phyloP scores from a whole-genome alignment of 2,888 invertebrate species.

The Ctenicera cuprea region DNA sequence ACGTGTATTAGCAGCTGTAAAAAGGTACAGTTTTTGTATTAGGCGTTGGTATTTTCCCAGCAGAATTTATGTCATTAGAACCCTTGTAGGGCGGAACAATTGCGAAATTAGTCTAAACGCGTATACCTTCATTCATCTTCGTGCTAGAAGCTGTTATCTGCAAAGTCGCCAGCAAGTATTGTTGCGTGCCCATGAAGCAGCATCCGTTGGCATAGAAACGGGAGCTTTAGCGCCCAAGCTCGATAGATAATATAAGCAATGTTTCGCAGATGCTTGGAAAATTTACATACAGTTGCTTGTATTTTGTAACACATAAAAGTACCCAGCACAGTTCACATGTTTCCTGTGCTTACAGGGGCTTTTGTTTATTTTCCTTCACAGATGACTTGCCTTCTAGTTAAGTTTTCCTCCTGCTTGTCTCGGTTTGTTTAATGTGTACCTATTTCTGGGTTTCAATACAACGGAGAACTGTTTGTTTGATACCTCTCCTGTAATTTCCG shows the following conservation, averaged over 20 bases:
- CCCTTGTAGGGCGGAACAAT: constrained; percentile 4
- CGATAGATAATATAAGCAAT: constrained; percentile 42
- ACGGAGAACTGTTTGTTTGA: constrained; percentile 34
- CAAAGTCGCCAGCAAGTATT: constrained; percentile 27
- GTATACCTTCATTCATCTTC: constrained; percentile 26
- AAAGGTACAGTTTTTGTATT: no score
- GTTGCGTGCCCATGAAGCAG: constrained; percentile 21
- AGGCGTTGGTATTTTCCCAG: background rate
- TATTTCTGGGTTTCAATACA: constrained; percentile 39
- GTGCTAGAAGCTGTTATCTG: constrained; percentile 25
- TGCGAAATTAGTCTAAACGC: constrained; percentile 17
- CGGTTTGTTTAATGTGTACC: constrained; percentile 39
- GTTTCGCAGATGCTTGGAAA: constrained; percentile 42
- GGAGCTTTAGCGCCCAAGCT: constrained; percentile 21
- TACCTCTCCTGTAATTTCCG: constrained; percentile 39
- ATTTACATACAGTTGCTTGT: constrained; percentile 36
- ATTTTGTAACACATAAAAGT: constrained; percentile 32
- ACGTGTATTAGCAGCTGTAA: no score
- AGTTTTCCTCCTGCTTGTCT: constrained; percentile 31
- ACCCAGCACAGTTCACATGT: constrained; percentile 21
- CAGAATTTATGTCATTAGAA: constrained; percentile 1
- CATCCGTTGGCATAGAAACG: constrained; percentile 36
- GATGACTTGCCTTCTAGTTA: constrained; percentile 43
- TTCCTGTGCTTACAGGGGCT: constrained; percentile 39
- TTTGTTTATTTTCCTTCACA: constrained; percentile 47